Evolutionary conservation across 2,113 vertebrate genomes (phyloP).

Genomic region (Triplophysa siluroides): DNA sequence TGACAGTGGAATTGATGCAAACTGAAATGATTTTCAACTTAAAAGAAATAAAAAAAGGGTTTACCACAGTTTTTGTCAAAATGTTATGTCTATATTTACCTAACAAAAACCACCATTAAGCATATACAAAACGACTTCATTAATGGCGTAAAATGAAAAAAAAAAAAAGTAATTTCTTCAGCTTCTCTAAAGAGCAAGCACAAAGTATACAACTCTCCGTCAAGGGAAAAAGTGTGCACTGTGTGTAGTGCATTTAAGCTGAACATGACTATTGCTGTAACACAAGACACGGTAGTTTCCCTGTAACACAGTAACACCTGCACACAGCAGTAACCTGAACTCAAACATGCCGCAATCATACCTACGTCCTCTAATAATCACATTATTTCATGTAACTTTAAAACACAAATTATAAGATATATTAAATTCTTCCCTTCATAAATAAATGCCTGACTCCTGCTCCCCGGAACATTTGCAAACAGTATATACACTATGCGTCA

Average conservation of each 20-base stretch:
- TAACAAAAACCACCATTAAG: background rate
- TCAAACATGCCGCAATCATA: conserved; percentile 43
- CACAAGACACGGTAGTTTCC: conserved; percentile 55
- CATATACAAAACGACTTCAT: conserved; percentile 35
- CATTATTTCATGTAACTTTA: conserved; percentile 67
- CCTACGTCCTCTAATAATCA: conserved; percentile 49
- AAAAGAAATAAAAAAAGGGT: conserved; percentile 25
- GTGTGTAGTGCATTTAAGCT: conserved; percentile 42
- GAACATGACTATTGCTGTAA: conserved; percentile 60
- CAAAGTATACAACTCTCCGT: conserved; percentile 4
- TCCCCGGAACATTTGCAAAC: conserved; percentile 56
- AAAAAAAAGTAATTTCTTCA: conserved; percentile 21
- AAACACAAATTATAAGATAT: conserved; percentile 75
- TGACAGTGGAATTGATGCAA: background rate
- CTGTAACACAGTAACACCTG: conserved; percentile 71
- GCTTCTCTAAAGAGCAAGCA: conserved; percentile 41
- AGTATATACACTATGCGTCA: conserved; percentile 71
- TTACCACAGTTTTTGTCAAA: conserved; percentile 67
- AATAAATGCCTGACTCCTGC: conserved; percentile 77
- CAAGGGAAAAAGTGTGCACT: conserved; percentile 1
- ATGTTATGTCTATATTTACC: conserved; percentile 14
- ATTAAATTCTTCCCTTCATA: conserved; percentile 82
- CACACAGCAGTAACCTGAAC: conserved; percentile 71
- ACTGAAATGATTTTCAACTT: background rate
- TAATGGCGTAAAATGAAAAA: conserved; percentile 20